A percentile compares a stretch with the other conserved stretches of the same genome.
Evolutionary conservation across 2,888 invertebrate genomes (phyloP).

Genomic region (Parapristionchus giblindavisi): DNA sequence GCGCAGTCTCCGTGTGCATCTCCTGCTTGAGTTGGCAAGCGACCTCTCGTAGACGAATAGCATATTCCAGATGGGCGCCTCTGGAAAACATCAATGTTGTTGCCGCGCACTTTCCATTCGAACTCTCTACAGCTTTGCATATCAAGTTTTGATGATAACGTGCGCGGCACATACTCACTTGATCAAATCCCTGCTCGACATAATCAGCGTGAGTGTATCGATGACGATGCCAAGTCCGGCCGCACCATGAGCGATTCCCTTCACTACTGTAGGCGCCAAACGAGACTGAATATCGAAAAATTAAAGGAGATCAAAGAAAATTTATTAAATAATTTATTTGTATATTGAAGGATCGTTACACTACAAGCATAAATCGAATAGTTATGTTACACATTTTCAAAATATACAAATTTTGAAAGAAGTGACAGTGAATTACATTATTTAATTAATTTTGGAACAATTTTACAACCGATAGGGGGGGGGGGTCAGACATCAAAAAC

Average conservation of each 20-base stretch:
- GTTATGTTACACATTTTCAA: too few relatives aligned
- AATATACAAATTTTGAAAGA: too few relatives aligned
- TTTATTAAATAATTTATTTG: too few relatives aligned
- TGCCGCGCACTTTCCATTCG: too few relatives aligned
- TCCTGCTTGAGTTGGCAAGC: constrained; percentile 45
- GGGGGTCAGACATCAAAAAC: too few relatives aligned
- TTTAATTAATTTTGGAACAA: too few relatives aligned
- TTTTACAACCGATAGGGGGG: too few relatives aligned
- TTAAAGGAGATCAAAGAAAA: too few relatives aligned
- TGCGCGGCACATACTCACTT: constrained; percentile 17
- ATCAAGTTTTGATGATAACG: not conserved
- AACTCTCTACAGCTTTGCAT: not conserved
- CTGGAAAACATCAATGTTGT: not conserved
- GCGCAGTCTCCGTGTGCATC: constrained; percentile 37
- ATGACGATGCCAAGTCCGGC: constrained; percentile 51
- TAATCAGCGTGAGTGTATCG: constrained; percentile 46
- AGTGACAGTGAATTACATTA: too few relatives aligned
- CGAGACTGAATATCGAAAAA: constrained; percentile 44
- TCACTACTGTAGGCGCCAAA: constrained; percentile 48
- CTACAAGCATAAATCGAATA: too few relatives aligned
- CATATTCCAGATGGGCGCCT: constrained; percentile 44
- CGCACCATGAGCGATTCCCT: constrained; percentile 51
- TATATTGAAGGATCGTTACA: too few relatives aligned
- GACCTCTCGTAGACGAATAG: constrained; percentile 40
- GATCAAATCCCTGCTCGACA: constrained; percentile 37